A percentile compares a stretch with the other conserved stretches of the same genome.
Evolutionary conservation across 2,888 invertebrate genomes (phyloP).

Genomic region (Catocala sponsa): DNA sequence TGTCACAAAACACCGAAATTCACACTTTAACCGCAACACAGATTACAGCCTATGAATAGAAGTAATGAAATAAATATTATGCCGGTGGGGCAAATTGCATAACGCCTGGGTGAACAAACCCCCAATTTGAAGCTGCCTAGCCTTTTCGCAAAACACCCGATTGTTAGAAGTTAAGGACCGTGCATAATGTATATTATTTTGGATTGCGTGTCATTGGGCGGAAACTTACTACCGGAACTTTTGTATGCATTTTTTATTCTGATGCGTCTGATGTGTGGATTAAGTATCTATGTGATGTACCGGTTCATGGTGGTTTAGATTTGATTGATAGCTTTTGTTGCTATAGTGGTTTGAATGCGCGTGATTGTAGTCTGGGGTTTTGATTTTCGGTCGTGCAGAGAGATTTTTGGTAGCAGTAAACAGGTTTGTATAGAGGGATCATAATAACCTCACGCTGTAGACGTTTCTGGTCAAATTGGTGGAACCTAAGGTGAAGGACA

Average conservation of each 20-base stretch:
- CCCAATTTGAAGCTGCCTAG: slow-evolving; percentile 75
- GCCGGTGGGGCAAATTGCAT: slow-evolving; percentile 83
- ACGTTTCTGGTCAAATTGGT: too few relatives aligned
- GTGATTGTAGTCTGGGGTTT: too few relatives aligned
- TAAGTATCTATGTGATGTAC: background rate
- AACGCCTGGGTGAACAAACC: slow-evolving; percentile 80
- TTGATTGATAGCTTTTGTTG: background rate
- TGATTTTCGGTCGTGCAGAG: too few relatives aligned
- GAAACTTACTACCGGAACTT: slow-evolving; percentile 73
- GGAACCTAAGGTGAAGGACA: too few relatives aligned
- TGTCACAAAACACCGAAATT: slow-evolving; percentile 6
- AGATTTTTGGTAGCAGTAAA: too few relatives aligned
- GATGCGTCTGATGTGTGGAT: slow-evolving; percentile 39
- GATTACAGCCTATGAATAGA: slow-evolving; percentile 86
- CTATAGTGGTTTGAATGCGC: background rate
- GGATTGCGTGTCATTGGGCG: slow-evolving; percentile 75
- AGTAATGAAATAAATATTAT: slow-evolving; percentile 88
- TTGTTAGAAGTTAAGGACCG: slow-evolving; percentile 79
- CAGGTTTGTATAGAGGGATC: too few relatives aligned
- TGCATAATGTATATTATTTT: slow-evolving; percentile 61
- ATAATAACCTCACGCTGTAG: too few relatives aligned
- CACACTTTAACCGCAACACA: slow-evolving; percentile 67
- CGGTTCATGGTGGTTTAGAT: background rate
- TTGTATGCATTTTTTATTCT: slow-evolving; percentile 25
- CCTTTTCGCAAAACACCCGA: slow-evolving; percentile 79